These are phyloP conservation scores for Steinernema carpocapsae DNA, from an alignment of 2,888 invertebrate genomes.

Conservation along the genomic window DNA sequence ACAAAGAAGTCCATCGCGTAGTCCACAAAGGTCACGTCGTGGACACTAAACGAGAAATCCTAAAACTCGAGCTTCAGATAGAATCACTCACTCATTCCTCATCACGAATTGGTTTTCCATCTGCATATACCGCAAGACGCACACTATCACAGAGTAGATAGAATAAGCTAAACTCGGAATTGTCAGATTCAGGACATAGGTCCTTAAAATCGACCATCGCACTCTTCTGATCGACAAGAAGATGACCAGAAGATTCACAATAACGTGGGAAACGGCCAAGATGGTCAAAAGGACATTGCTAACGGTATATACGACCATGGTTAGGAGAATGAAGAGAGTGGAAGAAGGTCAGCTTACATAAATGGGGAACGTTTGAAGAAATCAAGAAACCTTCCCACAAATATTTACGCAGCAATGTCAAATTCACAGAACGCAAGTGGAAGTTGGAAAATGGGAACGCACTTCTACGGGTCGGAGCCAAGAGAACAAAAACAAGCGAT, in stretches of 20 bases:
- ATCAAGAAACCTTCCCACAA: too few species aligned
- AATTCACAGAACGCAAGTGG: too few species aligned
- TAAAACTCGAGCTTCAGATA: too few species aligned
- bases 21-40: background rate
- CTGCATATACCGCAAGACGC: background rate
- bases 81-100: conserved; percentile 1
- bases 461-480: too few species aligned
- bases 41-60: background rate
- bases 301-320: background rate
- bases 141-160: background rate
- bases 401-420: too few species aligned
- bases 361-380: too few species aligned
- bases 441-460: too few species aligned
- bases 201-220: background rate
- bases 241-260: conserved; percentile 15
- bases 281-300: background rate
- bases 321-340: background rate
- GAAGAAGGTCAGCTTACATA: too few species aligned
- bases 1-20: background rate
- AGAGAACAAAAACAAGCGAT: too few species aligned
- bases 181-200: conserved; percentile 3
- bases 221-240: background rate
- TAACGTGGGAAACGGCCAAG: background rate
- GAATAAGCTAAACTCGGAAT: background rate
- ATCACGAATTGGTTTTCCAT: background rate